Conservation (phyloP, 2,888 invertebrate species). For the Philhelius pedissequus region DNA sequence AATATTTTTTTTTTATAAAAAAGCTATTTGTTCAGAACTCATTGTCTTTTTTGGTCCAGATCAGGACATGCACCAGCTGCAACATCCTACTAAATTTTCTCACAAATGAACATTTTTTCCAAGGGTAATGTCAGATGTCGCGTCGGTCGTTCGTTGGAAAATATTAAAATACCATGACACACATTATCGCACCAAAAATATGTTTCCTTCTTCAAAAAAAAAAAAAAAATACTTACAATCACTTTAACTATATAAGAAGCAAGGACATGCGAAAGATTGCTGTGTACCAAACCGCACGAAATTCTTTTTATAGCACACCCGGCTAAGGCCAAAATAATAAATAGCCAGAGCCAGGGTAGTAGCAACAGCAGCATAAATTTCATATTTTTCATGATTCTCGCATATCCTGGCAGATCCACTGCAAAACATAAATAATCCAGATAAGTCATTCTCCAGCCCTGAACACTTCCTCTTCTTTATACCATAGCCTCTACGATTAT, state of each 20-base stretch:
- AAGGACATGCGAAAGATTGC: neutral
- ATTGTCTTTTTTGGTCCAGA: neutral
- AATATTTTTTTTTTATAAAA: neutral
- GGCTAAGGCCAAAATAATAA: slow-evolving; percentile 61
- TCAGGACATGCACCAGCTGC: neutral
- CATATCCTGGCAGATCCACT: slow-evolving; percentile 61
- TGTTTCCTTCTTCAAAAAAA: neutral
- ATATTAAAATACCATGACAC: slow-evolving; percentile 23
- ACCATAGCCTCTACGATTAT: neutral
- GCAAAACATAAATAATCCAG: slow-evolving; percentile 65
- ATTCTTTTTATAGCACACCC: slow-evolving; percentile 31
- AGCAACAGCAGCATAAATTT: slow-evolving; percentile 63
- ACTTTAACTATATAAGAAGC: neutral
- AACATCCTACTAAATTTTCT: neutral
- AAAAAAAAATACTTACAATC: neutral
- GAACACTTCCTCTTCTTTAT: slow-evolving; percentile 20
- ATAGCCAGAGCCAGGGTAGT: slow-evolving; percentile 43
- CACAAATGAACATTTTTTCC: neutral
- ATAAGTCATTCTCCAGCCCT: slow-evolving; percentile 51
- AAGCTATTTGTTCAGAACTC: neutral
- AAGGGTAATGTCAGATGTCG: neutral
- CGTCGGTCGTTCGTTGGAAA: slow-evolving; percentile 9
- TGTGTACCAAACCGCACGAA: neutral
- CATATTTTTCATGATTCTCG: slow-evolving; percentile 66
- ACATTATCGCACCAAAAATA: slow-evolving; percentile 6